Base-by-base conservation (phyloP, 2,888 invertebrate species). In the Ophion ventricosus region DNA sequence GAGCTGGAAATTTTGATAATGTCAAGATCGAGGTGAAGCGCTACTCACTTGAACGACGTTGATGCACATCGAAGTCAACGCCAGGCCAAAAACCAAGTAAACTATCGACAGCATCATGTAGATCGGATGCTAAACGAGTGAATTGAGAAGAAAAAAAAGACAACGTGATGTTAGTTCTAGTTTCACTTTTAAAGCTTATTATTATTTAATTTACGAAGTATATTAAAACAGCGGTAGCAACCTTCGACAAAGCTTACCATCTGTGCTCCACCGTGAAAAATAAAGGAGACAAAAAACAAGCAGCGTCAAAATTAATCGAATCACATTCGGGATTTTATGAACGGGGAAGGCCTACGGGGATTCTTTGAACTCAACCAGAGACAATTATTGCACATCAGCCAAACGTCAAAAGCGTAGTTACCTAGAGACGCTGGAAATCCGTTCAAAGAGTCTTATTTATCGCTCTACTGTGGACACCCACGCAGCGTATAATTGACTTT, bases 11-110 rank as follows among this genome's bases (percentile, higher is more conserved):
- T 23, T 17, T 11, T 7, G 26, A 63, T 25, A 57, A 54, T 29
- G 14, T 1, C 25, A 56, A 26, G 25, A 7, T 4, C 10, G 0
- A 49, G 40, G 70, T 29, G 56, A 64, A 4, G 26, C n/a, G 49
- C 0, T 4, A 91, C 96, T 96, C 64, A 96, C 96, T 94, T 98
- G 98, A 0, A 99, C 98, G 20, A 99, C 98, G 91, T 98, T 99
- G 90, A 99, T 98, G 93, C 98, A 98, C 98, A 99, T 99, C 87
- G 99, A 98, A 73, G 99, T 99, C 25, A 99, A 94, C 0, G 99
- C 98, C 83, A 99, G 94, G 8, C 99, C 99, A 90, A 99, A 98
- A 26, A 99, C 96, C 79, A 99, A 94, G 92, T 99, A 99, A 67
- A 98, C 95, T 89, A 98, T 98, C 56, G 98, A 98, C 78, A 97